A percentile compares a stretch with the other conserved stretches of the same genome.
These are phyloP conservation scores for Theocolax elegans DNA, from an alignment of 1,140 invertebrate species.

Conservation along the genomic window DNA sequence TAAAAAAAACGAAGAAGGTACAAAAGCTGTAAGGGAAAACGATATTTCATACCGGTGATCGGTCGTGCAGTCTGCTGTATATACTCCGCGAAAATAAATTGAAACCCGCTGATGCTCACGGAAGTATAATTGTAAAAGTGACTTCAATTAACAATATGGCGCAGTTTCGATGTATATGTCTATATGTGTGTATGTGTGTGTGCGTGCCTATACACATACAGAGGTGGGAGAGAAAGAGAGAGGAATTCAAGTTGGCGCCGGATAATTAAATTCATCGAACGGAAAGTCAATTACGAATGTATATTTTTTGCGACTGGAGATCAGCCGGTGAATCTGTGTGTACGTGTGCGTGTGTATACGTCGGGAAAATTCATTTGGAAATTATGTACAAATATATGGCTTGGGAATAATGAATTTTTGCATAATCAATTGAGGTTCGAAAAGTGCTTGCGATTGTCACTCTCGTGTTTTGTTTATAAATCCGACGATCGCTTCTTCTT, in stretches of 20 bases:
- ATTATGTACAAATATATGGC: conserved; percentile 23
- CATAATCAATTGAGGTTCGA: conserved; percentile 13
- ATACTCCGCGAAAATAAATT: conserved; percentile 14
- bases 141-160: conserved; percentile 35
- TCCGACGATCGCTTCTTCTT: too few species aligned
- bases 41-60: conserved; percentile 14
- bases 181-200: too few species aligned
- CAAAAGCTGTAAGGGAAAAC: background rate
- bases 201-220: too few species aligned
- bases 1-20: background rate
- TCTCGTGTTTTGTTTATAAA: background rate
- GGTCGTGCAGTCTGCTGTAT: background rate
- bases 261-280: conserved; percentile 37
- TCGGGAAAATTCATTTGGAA: background rate
- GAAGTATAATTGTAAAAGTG: conserved; percentile 31
- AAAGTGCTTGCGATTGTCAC: background rate
- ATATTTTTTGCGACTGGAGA: conserved; percentile 24
- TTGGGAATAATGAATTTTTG: conserved; percentile 27
- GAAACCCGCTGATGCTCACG: background rate
- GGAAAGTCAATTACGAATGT: conserved; percentile 38
- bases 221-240: too few species aligned
- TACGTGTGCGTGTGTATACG: background rate
- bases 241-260: background rate
- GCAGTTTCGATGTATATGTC: background rate
- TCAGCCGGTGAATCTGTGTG: background rate